A percentile compares a stretch with the other conserved stretches of the same genome.
Conservation (phyloP, 1,140 invertebrate species). For the Oedothorax gibbosus region DNA sequence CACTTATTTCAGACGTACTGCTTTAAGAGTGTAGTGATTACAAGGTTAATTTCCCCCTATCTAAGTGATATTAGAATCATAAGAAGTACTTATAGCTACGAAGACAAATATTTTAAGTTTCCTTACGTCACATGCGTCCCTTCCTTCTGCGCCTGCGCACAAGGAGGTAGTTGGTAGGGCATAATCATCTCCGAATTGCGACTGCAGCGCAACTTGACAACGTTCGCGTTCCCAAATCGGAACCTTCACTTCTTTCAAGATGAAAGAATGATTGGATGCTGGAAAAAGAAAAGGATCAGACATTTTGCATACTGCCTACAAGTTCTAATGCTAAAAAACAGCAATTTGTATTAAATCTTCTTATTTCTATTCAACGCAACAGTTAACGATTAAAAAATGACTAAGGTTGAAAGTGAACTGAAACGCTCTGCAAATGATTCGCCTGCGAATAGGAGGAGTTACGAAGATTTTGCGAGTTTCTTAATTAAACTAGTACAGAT, state of each 20-base stretch:
- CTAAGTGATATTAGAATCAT: background rate
- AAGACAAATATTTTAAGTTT: background rate
- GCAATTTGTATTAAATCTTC: too few species aligned
- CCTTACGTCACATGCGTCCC: conserved; percentile 71
- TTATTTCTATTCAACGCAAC: too few species aligned
- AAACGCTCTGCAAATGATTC: too few species aligned
- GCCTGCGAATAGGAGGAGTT: too few species aligned
- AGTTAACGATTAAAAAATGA: too few species aligned
- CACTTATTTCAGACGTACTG: too few species aligned
- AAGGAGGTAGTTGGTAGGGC: conserved; percentile 70
- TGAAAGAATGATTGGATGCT: conserved; percentile 69
- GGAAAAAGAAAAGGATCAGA: background rate
- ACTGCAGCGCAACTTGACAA: conserved; percentile 68
- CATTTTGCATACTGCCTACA: background rate
- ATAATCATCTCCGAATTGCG: conserved; percentile 69
- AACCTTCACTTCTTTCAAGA: conserved; percentile 71
- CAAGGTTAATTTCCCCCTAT: background rate
- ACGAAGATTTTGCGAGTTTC: too few species aligned
- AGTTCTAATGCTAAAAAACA: too few species aligned
- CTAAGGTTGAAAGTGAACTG: too few species aligned
- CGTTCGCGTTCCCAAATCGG: conserved; percentile 69
- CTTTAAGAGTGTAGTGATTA: too few species aligned
- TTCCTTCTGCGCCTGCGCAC: conserved; percentile 72
- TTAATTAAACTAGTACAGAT: too few species aligned
- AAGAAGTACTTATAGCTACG: background rate